Evolutionary conservation across 2,113 vertebrate genomes (phyloP), one percentile per base, ranked within the genome.

Genomic region (Coreoperca whiteheadi): DNA sequence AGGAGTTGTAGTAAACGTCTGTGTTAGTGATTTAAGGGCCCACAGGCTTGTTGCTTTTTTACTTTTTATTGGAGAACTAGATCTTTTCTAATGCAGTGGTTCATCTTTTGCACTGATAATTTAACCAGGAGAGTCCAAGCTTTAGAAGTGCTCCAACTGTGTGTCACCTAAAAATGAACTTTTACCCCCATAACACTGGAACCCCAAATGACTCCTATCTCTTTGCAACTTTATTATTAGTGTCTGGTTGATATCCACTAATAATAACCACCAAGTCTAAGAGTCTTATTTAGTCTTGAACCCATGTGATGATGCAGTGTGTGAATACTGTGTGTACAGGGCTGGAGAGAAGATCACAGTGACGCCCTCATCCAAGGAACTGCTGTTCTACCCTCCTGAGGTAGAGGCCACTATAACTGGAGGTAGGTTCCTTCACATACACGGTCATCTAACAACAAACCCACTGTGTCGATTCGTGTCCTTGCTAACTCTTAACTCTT

Each of bases 341-440:
- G 97, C 98, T 84, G 98, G 98, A 84, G 98, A 99, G 93, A 99
- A 96, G 91, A 96, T 99, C 89, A 97, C 97, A 0, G 97, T 99
- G 43, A 99, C 96, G 0, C 98, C 98, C 0, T 98, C 98, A 1
- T 99, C 98, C 21, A 98, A 97, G 91, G 97, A 99, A 81, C 95
- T 99, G 21, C 96, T 99, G 43, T 99, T 99, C 84, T 98, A 99
- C 66, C 98, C 98, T 0, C 96, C 98, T 34, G 97, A 97, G 77
- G 96, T 99, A 67, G 98, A 99, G 91, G 96, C 97, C 60, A 94
- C 97, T 1, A 96, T 99, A 92, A 98, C 97, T 54, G 98, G 98
- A 96, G 98, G 98, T 99, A 91, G 82, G 82, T 12, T 2, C 15
- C 20, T 37, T 18, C 0, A 67, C 32, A 43, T 60, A 34, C 37